Base-by-base conservation (phyloP, 2,113 vertebrate genomes). In the Scophthalmus maximus region DNA sequence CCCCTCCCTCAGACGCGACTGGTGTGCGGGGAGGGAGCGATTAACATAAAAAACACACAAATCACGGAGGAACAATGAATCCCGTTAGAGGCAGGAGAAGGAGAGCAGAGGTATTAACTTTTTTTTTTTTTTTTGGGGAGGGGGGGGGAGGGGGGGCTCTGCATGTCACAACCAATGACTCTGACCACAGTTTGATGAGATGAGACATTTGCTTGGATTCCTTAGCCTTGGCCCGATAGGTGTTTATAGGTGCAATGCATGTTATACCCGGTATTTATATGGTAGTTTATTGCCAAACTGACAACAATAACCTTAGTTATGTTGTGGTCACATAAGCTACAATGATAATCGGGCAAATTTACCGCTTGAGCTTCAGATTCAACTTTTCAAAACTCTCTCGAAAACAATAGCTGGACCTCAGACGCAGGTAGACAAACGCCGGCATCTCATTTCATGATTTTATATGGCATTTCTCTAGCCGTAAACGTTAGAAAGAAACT, bases 21-120 rank as follows among this genome's bases (percentile, higher is more conserved):
- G 59, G 68, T 79, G 82, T 84, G 83, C 79, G 79, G 79, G 85
- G 30, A 58, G 69, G 14, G 62, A 71, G 77, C 46, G 81, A 92
- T 91, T 91, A 88, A 81, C 89, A 91, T 91, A 91, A 86, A 92
- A 88, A 90, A 89, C 86, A 85, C 84, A 88, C 89, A 90, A 92
- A 90, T 92, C 91, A 92, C 57, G 73, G 63, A 69, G 59, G 81
- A 79, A 90, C 87, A 83, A 87, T 87, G 85, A 88, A 89, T 90
- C 71, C 76, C 2, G 62, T 83, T 76, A 52, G 34, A 87, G 61
- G 72, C 68, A 76, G 76, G 53, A 82, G 67, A 85, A 36, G 64
- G 53, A 76, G 71, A 84, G 42, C 18, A 5, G 62, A 79, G 23
- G 82, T 82, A 76, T 72, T 66, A 64, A 78, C 40, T 58, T 66